Conservation (phyloP, 2,797 vertebrate genomes). For the Gobio occitaniae region DNA sequence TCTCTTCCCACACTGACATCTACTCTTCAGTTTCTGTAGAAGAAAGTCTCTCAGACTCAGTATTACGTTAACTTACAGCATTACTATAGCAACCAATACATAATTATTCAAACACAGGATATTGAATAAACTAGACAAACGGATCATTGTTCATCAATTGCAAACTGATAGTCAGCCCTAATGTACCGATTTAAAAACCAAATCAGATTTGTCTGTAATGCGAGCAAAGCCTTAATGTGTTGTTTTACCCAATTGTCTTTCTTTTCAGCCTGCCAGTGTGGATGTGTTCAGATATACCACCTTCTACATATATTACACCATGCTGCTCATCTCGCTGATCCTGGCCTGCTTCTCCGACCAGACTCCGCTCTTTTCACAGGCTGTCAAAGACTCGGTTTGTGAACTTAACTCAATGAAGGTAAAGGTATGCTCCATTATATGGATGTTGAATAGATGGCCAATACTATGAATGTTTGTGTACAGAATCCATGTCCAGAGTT, state of each 20-base stretch:
- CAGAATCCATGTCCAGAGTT: conserved; percentile 94
- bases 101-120: background rate
- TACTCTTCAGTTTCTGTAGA: background rate
- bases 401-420: background rate
- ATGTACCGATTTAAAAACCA: background rate
- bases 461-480: conserved; percentile 29
- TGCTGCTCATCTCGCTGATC: conserved; percentile 84
- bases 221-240: background rate
- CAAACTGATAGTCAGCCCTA: background rate
- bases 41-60: background rate
- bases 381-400: conserved; percentile 86
- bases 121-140: background rate
- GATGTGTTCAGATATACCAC: conserved; percentile 83
- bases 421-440: background rate
- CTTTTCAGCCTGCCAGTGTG: conserved; percentile 69
- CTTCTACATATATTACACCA: conserved; percentile 87
- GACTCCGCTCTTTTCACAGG: conserved; percentile 88
- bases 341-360: conserved; percentile 87
- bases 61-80: background rate
- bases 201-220: conserved; percentile 1
- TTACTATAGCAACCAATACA: background rate
- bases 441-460: background rate
- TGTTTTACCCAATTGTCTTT: background rate
- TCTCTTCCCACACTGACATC: background rate
- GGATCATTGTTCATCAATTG: background rate